These are phyloP conservation scores for Aeoliscus strigatus DNA, from an alignment of 2,797 vertebrate genomes.

Conservation along the genomic window DNA sequence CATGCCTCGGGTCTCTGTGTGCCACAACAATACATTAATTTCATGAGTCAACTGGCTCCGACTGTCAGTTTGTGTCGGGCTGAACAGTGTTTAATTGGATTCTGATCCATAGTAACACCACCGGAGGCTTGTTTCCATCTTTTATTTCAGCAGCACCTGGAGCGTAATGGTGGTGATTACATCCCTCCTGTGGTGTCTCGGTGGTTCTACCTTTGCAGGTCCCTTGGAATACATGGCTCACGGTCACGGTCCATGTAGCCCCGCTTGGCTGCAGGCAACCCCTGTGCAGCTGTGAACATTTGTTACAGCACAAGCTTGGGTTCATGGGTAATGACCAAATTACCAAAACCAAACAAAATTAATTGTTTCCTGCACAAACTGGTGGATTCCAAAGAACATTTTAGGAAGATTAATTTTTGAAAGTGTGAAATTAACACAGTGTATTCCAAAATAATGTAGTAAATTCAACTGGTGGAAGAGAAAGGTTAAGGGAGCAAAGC, in stretches of 20 bases:
- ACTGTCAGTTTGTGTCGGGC: slow-evolving; percentile 72
- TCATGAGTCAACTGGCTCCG: slow-evolving; percentile 78
- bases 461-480: slow-evolving; percentile 8
- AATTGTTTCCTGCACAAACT: slow-evolving; percentile 57
- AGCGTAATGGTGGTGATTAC: slow-evolving; percentile 75
- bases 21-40: slow-evolving; percentile 75
- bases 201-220: slow-evolving; percentile 46
- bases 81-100: slow-evolving; percentile 81
- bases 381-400: slow-evolving; percentile 21
- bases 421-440: slow-evolving; percentile 20
- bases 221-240: slow-evolving; percentile 54
- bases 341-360: slow-evolving; percentile 52
- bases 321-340: slow-evolving; percentile 60
- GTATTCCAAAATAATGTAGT: slow-evolving; percentile 23
- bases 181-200: slow-evolving; percentile 54
- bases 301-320: slow-evolving; percentile 38
- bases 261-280: slow-evolving; percentile 49
- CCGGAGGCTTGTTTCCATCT: slow-evolving; percentile 68
- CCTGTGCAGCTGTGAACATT: slow-evolving; percentile 19
- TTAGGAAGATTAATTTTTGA: slow-evolving; percentile 11
- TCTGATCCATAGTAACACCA: slow-evolving; percentile 71
- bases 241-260: slow-evolving; percentile 61
- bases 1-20: slow-evolving; percentile 63
- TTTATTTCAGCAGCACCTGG: slow-evolving; percentile 71
- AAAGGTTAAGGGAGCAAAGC: no score